Evolutionary conservation across 2,797 vertebrate species (phyloP).

Genomic region (Acestrorhynchus altus): DNA sequence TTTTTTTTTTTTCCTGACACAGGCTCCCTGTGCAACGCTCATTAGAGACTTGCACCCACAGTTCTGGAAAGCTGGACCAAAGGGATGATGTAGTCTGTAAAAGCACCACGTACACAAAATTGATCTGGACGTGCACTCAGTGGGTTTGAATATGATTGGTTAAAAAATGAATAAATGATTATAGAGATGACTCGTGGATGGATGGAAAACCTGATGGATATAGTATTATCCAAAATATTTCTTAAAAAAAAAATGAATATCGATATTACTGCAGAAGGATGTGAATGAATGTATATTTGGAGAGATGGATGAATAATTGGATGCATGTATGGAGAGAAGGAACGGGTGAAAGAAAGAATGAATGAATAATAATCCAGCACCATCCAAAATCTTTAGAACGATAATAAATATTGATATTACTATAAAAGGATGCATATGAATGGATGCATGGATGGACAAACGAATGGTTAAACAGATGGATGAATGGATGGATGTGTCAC

Average conservation of each 20-base stretch:
- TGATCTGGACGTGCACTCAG: neutral
- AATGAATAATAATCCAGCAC: too few relatives aligned
- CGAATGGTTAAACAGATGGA: neutral
- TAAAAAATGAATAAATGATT: too few relatives aligned
- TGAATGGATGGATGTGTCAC: neutral
- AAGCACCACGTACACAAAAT: neutral
- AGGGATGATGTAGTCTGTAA: neutral
- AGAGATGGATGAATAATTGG: too few relatives aligned
- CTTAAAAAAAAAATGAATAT: neutral
- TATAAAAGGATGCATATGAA: neutral
- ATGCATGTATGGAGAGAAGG: too few relatives aligned
- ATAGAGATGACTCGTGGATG: too few relatives aligned
- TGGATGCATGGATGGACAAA: neutral
- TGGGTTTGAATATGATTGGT: neutral
- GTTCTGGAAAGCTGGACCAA: neutral
- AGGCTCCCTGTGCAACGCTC: neutral
- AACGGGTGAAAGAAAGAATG: neutral
- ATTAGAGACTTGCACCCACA: neutral
- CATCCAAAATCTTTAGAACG: too few relatives aligned
- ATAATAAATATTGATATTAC: too few relatives aligned
- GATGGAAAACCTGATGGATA: too few relatives aligned
- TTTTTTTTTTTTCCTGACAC: neutral
- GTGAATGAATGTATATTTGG: too few relatives aligned
- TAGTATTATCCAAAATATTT: too few relatives aligned
- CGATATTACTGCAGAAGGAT: neutral